Evolutionary conservation across 2,888 invertebrate genomes (phyloP).

Genomic region (Lepidocyrtinus sp.): DNA sequence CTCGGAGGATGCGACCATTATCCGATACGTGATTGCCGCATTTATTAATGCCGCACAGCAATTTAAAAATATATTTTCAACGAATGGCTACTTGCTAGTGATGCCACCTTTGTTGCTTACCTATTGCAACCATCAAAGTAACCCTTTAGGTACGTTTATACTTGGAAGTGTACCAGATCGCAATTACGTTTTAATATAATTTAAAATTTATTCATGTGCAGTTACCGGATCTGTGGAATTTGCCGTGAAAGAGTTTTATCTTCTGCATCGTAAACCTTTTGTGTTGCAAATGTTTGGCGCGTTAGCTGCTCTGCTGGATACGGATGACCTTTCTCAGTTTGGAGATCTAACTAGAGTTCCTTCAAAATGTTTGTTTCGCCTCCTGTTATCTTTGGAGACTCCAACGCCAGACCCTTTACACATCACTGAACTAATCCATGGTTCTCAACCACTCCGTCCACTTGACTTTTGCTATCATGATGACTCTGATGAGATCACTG

Average conservation of each 20-base stretch:
- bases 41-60: constrained; percentile 98
- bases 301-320: constrained; percentile 95
- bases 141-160: constrained; percentile 74
- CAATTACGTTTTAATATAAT: constrained; percentile 9
- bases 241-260: constrained; percentile 98
- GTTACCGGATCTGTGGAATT: constrained; percentile 97
- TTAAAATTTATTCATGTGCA: constrained; percentile 74
- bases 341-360: constrained; percentile 82
- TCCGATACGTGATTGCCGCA: constrained; percentile 96
- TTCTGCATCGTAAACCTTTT: constrained; percentile 98
- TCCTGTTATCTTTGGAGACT: constrained; percentile 92
- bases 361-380: constrained; percentile 91
- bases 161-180: no score
- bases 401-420: constrained; percentile 95
- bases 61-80: constrained; percentile 98
- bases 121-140: constrained; percentile 98
- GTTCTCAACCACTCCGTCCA: constrained; percentile 91
- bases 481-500: constrained; percentile 96
- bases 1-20: constrained; percentile 95
- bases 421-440: constrained; percentile 92
- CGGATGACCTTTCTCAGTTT: constrained; percentile 87
- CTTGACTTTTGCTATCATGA: constrained; percentile 99
- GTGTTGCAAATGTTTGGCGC: constrained; percentile 99
- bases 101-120: constrained; percentile 98
- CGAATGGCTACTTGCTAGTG: constrained; percentile 96